Evolutionary conservation across 2,888 invertebrate genomes (phyloP), one percentile per base, ranked within the genome.

Genomic region (Pseudococcus jackbeardsleyi): DNA sequence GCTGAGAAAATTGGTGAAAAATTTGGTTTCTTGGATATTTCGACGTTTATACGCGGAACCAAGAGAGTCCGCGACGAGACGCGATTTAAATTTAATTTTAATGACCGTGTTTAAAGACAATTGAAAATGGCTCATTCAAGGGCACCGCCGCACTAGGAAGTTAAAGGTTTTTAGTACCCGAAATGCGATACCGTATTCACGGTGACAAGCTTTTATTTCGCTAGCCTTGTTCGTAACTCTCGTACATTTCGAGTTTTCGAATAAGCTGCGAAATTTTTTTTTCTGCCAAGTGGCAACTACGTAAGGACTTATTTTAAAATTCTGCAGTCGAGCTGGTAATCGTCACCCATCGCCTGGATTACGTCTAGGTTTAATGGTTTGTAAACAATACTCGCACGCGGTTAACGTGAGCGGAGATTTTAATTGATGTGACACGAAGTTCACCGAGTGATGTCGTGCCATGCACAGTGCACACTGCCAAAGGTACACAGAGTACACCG

Each of bases 341-440:
- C 46, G 79, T 46, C 79, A 82, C 46, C 79, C 79, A 46, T 19
- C 46, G 46, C 19, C 42, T 72, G 33, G 72, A 72, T 72, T 68
- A 33, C 33, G 17, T 72, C 72, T 64, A 7, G 64, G 64, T 64
- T 64, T 72, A 72, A 72, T 72, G 72, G 72, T 72, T 72, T 72
- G 72, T 72, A 72, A 72, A 72, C 72, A 72, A 72, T 72, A 33
- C 72, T 39, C 39, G 72, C 72, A 17, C 33, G 17, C 26, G 72
- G 22, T 1, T 64, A 72, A 72, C 72, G 72, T 72, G 72, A 72
- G 33, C 72, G 26, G 72, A 72, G 33, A 72, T 72, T 72, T 72
- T 82, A 82, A 82, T 82, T 82, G 79, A 82, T 46, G 46, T 15
- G 79, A 82, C 46, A 82, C 79, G 46, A 82, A 82, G 72, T 33